A percentile compares a stretch with the other conserved stretches of the same genome.
Conservation (phyloP, 37 sponge, comb jelly and placozoan genomes). For the Halisarca cf. caerulea region DNA sequence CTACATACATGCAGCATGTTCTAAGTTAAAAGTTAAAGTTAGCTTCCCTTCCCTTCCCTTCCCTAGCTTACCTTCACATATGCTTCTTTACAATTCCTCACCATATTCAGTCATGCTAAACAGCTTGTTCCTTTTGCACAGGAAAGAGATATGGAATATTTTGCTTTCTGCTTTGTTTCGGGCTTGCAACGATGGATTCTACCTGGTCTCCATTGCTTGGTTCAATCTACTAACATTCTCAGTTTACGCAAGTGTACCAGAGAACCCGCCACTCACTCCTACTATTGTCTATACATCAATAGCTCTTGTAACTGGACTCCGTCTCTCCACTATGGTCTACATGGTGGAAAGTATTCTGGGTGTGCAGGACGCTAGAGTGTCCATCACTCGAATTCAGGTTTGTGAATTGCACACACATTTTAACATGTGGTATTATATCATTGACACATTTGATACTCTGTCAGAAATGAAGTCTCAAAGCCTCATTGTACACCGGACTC, state of each 20-base stretch:
- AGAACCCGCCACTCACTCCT: slow-evolving; percentile 39
- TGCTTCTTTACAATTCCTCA: no score
- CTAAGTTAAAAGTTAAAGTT: no score
- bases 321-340: slow-evolving; percentile 46
- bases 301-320: slow-evolving; percentile 26
- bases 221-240: slow-evolving; percentile 55
- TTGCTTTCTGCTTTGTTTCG: slow-evolving; percentile 42
- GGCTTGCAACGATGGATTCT: slow-evolving; percentile 53
- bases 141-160: slow-evolving; percentile 41
- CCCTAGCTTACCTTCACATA: no score
- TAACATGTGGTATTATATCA: no score
- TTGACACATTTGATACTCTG: no score
- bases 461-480: no score
- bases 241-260: slow-evolving; percentile 3
- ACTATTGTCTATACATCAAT: slow-evolving; percentile 48
- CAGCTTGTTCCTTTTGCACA: neutral
- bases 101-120: no score
- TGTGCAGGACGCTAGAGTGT: slow-evolving; percentile 56
- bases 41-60: no score
- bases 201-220: slow-evolving; percentile 38
- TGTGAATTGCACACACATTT: no score
- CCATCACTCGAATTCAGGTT: slow-evolving; percentile 71
- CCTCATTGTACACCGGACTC: no score
- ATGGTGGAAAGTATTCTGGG: slow-evolving; percentile 38
- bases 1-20: no score